phyloP scores from a whole-genome alignment of 2,797 vertebrate species.

The Acridotheres tristis region DNA sequence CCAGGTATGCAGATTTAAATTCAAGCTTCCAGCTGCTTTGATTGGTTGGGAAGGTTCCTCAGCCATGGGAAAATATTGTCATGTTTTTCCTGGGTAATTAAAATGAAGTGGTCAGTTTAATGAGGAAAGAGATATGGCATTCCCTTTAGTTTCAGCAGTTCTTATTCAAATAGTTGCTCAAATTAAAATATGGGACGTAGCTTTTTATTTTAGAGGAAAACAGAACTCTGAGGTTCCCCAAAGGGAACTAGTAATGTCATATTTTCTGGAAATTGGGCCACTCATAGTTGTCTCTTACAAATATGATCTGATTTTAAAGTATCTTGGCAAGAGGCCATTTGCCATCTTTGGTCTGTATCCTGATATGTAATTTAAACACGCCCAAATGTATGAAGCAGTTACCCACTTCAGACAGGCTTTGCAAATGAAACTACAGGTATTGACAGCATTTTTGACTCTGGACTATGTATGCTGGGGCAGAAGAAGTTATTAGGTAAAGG shows the following conservation, averaged over 20 bases:
- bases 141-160: not conserved
- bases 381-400: not conserved
- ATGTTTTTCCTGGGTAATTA: constrained; percentile 13
- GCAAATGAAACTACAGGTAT: not conserved
- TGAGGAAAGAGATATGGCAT: not conserved
- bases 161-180: not conserved
- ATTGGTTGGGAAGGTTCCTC: not conserved
- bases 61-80: constrained; percentile 1
- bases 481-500: not conserved
- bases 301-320: not conserved
- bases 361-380: constrained; percentile 35
- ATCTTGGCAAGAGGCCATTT: constrained; percentile 22
- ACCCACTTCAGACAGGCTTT: not conserved
- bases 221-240: not conserved
- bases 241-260: not conserved
- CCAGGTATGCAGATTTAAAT: constrained; percentile 6
- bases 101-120: constrained; percentile 41
- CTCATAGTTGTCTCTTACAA: not conserved
- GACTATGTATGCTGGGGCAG: not conserved
- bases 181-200: not conserved
- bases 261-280: constrained; percentile 6
- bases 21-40: not conserved
- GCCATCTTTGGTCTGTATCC: constrained; percentile 21
- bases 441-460: constrained; percentile 14
- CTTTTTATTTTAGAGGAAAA: not conserved